These are phyloP conservation scores for Steinernema carpocapsae DNA, from an alignment of 2,888 invertebrate genomes.

Conservation along the genomic window DNA sequence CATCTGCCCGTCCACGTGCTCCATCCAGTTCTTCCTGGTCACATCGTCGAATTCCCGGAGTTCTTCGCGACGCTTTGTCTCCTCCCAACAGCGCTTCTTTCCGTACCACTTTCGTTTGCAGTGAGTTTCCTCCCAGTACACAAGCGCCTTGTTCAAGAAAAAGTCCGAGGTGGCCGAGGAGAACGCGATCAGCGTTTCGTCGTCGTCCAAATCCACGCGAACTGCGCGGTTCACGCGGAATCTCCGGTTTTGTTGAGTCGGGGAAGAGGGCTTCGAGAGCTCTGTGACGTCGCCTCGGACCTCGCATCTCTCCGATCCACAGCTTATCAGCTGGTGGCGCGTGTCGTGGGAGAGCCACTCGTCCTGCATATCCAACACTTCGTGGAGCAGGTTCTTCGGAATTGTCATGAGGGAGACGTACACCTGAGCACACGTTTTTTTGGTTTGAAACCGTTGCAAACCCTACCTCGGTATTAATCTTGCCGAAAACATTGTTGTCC, in stretches of 20 bases:
- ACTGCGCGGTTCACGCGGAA: slow-evolving; percentile 32
- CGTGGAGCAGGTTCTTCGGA: background rate
- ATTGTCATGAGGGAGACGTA: slow-evolving; percentile 18
- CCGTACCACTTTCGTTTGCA: slow-evolving; percentile 34
- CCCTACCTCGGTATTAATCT: slow-evolving; percentile 16
- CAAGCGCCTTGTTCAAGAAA: slow-evolving; percentile 31
- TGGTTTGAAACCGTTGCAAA: background rate
- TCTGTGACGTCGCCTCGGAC: slow-evolving; percentile 13
- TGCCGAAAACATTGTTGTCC: slow-evolving; percentile 31
- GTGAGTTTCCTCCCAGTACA: slow-evolving; percentile 28
- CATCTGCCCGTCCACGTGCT: slow-evolving; percentile 35
- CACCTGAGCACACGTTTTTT: background rate
- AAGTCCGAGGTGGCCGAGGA: slow-evolving; percentile 36
- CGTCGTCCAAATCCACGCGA: slow-evolving; percentile 25
- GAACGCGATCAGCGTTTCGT: slow-evolving; percentile 24
- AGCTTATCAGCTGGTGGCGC: background rate
- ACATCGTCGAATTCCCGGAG: slow-evolving; percentile 30
- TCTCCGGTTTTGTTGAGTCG: slow-evolving; percentile 20
- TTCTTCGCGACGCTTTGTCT: slow-evolving; percentile 23
- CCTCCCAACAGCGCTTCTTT: slow-evolving; percentile 35
- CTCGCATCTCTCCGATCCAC: background rate
- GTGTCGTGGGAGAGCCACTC: slow-evolving; percentile 17
- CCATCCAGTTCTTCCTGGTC: slow-evolving; percentile 36
- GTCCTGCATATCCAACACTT: slow-evolving; percentile 20
- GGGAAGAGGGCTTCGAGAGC: slow-evolving; percentile 5